Evolutionary conservation across 2,888 invertebrate genomes (phyloP).

Genomic region (Aphidoletes aphidimyza): DNA sequence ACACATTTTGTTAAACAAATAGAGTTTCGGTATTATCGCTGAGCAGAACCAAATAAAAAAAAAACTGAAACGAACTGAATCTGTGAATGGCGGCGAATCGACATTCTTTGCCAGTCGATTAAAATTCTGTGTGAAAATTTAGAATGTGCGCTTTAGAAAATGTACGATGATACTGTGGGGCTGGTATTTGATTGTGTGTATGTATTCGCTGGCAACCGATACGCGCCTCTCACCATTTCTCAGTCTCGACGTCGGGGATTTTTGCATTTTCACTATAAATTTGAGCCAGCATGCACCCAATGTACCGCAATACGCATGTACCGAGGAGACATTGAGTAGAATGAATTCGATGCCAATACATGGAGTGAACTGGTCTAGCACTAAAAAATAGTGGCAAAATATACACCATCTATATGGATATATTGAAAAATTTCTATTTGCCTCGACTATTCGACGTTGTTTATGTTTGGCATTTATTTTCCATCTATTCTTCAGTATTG

Average conservation of each 20-base stretch:
- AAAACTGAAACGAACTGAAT: background rate
- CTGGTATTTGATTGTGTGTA: too few species aligned
- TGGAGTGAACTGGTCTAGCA: too few species aligned
- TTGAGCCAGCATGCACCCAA: background rate
- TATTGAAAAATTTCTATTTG: background rate
- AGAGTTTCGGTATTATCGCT: background rate
- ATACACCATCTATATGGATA: too few species aligned
- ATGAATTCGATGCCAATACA: background rate
- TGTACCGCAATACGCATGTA: conserved; percentile 1
- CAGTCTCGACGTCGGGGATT: too few species aligned
- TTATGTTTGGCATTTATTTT: conserved; percentile 8
- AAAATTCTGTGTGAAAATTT: background rate
- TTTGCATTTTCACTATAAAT: too few species aligned
- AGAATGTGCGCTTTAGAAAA: background rate
- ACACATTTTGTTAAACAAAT: conserved; percentile 31
- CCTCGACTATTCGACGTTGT: background rate
- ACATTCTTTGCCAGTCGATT: conserved; percentile 22
- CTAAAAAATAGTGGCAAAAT: too few species aligned
- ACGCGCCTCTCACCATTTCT: too few species aligned
- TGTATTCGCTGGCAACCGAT: too few species aligned
- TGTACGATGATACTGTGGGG: too few species aligned
- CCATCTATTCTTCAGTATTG: conserved; percentile 9
- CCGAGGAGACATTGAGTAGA: background rate
- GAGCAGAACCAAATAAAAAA: background rate
- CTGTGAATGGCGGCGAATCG: background rate